phyloP scores from a whole-genome alignment of 2,888 invertebrate genomes.

The Chrysomela aeneicollis region DNA sequence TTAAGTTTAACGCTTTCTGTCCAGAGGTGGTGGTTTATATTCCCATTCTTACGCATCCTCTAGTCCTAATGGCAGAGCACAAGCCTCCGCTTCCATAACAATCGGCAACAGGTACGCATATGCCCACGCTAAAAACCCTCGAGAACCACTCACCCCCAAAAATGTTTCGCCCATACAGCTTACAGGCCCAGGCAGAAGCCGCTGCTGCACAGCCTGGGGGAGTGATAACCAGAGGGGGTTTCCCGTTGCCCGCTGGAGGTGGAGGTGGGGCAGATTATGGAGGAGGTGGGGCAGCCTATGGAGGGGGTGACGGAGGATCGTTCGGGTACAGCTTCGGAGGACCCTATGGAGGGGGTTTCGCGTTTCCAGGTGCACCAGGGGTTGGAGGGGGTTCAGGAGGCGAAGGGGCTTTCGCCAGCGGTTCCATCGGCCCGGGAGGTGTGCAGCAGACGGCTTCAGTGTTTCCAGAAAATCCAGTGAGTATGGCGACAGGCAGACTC shows the following conservation, averaged over 20 bases:
- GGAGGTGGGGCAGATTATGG: slow-evolving; percentile 1
- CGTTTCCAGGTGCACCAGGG: slow-evolving; percentile 31
- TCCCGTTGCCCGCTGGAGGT: slow-evolving; percentile 14
- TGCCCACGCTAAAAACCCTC: not conserved
- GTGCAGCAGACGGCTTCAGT: slow-evolving; percentile 68
- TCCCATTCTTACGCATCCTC: slow-evolving; percentile 49
- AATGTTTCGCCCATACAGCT: slow-evolving; percentile 17
- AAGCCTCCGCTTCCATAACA: slow-evolving; percentile 50
- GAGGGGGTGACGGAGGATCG: slow-evolving; percentile 37
- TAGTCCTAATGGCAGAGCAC: slow-evolving; percentile 44
- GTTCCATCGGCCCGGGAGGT: slow-evolving; percentile 65
- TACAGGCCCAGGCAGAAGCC: slow-evolving; percentile 25
- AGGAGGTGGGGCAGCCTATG: slow-evolving; percentile 34
- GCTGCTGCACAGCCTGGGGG: not conserved
- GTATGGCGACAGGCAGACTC: too few relatives aligned
- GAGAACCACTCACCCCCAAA: not conserved
- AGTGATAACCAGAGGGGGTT: slow-evolving; percentile 12
- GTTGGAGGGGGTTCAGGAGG: slow-evolving; percentile 32
- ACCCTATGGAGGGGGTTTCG: slow-evolving; percentile 21
- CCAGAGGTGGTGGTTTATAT: slow-evolving; percentile 45
- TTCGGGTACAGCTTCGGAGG: slow-evolving; percentile 23
- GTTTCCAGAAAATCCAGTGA: slow-evolving; percentile 70
- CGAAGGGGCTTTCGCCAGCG: slow-evolving; percentile 65
- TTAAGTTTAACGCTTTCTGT: slow-evolving; percentile 35
- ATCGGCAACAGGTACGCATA: slow-evolving; percentile 42